Percentiles rank a stretch among this genome's conserved stretches.
phyloP scores from a whole-genome alignment of 2,888 invertebrate species.

The Leucozona laternaria region DNA sequence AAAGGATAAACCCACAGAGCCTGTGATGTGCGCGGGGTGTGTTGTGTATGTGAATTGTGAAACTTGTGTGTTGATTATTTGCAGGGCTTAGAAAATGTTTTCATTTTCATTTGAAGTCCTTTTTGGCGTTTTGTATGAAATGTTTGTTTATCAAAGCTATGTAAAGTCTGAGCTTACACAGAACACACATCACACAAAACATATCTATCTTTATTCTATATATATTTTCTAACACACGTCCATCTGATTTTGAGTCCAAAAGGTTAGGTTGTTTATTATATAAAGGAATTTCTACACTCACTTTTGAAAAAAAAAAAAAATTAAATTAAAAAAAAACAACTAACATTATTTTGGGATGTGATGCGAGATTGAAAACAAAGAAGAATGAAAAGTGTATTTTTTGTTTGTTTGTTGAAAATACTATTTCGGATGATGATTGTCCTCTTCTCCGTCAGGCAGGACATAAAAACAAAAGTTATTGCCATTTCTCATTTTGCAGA shows the following conservation, averaged over 20 bases:
- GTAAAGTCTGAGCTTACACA: constrained; percentile 30
- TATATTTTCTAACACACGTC: constrained; percentile 1
- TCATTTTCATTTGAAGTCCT: constrained; percentile 43
- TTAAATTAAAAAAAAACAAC: background rate
- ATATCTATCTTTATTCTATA: background rate
- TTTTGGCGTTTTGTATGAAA: background rate
- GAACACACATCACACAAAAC: background rate
- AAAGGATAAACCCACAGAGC: background rate
- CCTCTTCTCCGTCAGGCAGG: constrained; percentile 35
- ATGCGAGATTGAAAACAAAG: constrained; percentile 54
- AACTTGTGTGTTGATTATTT: constrained; percentile 52
- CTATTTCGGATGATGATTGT: constrained; percentile 38
- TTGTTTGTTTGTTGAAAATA: background rate
- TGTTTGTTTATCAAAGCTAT: constrained; percentile 51
- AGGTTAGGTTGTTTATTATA: constrained; percentile 46
- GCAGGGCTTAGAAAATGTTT: constrained; percentile 56
- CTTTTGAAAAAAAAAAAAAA: background rate
- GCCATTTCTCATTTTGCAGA: constrained; percentile 71
- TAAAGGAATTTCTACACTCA: constrained; percentile 17
- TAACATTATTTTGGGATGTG: background rate
- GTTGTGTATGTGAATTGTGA: background rate
- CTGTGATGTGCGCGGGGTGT: background rate
- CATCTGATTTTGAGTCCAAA: background rate
- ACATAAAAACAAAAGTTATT: constrained; percentile 46
- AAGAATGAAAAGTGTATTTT: constrained; percentile 27